Percentiles rank a stretch among this genome's conserved stretches.
These are phyloP conservation scores for Watsonalla cultraria DNA, from an alignment of 2,888 invertebrate species.

Conservation along the genomic window DNA sequence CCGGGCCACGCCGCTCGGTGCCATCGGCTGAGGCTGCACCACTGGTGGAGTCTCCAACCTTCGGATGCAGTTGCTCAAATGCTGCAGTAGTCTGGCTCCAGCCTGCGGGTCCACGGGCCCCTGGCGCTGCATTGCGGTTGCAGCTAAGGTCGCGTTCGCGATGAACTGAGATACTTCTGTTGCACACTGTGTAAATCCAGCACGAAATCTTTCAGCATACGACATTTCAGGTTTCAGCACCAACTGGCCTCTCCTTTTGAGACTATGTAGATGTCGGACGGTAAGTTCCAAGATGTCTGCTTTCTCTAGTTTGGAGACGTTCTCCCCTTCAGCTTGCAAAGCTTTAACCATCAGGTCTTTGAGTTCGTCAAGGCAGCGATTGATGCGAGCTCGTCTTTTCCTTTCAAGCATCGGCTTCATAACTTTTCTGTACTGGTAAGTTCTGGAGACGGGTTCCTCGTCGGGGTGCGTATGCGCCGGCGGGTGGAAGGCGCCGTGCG, in stretches of 20 bases:
- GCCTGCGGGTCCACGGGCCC: conserved; percentile 89
- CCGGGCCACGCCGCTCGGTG: conserved; percentile 72
- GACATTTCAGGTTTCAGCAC: conserved; percentile 81
- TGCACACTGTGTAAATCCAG: conserved; percentile 93
- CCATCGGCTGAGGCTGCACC: conserved; percentile 62
- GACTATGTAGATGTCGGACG: conserved; percentile 89
- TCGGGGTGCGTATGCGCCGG: conserved; percentile 63
- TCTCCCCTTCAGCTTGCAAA: conserved; percentile 92
- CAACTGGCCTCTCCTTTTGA: conserved; percentile 83
- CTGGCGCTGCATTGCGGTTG: conserved; percentile 82
- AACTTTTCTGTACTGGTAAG: conserved; percentile 95
- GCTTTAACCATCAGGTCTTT: conserved; percentile 93
- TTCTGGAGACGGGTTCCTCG: conserved; percentile 87
- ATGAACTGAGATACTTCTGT: conserved; percentile 89
- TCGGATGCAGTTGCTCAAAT: conserved; percentile 83
- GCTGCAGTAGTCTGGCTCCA: conserved; percentile 90
- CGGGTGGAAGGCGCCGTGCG: conserved; percentile 73
- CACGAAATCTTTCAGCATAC: conserved; percentile 89
- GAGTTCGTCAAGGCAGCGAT: conserved; percentile 92
- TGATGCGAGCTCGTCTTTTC: conserved; percentile 92
- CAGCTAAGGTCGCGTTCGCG: conserved; percentile 83
- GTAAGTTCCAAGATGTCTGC: conserved; percentile 92
- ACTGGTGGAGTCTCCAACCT: conserved; percentile 87
- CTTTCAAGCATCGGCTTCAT: conserved; percentile 95
- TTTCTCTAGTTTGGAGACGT: conserved; percentile 91